Conservation (phyloP, 2,888 invertebrate genomes). For the Lasioglossum zephyrum region DNA sequence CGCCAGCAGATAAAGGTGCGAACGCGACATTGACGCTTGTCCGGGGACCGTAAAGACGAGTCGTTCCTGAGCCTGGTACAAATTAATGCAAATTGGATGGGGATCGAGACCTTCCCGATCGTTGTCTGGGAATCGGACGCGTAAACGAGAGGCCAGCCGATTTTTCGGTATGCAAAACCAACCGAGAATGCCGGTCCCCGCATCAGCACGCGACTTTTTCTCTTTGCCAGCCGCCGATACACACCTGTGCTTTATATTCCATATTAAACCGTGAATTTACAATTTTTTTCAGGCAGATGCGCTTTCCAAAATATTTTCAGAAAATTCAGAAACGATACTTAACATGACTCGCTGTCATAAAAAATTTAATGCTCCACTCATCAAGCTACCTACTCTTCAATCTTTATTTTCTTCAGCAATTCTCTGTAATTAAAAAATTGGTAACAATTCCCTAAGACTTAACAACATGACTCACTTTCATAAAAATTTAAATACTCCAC, state of each 20-base stretch:
- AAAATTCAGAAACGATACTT: background rate
- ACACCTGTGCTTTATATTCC: background rate
- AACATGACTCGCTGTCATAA: background rate
- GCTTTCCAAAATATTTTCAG: background rate
- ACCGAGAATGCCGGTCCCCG: background rate
- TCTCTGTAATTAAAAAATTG: too few relatives aligned
- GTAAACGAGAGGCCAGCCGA: constrained; percentile 34
- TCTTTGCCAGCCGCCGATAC: background rate
- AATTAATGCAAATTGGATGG: constrained; percentile 55
- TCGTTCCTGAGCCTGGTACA: constrained; percentile 18
- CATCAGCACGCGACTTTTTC: background rate
- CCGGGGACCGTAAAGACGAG: background rate
- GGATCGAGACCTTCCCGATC: constrained; percentile 30
- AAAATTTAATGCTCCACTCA: too few relatives aligned
- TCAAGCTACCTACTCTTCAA: too few relatives aligned
- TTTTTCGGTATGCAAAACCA: constrained; percentile 12
- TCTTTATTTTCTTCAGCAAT: too few relatives aligned
- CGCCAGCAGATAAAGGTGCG: constrained; percentile 42
- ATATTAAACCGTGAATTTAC: background rate
- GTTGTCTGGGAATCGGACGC: constrained; percentile 35
- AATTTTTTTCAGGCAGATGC: background rate
- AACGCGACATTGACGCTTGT: constrained; percentile 37
- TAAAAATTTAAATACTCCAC: too few relatives aligned
- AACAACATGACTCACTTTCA: too few relatives aligned
- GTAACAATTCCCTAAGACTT: too few relatives aligned